Base-by-base conservation (phyloP, 2,113 vertebrate species). In the Cygnus atratus region DNA sequence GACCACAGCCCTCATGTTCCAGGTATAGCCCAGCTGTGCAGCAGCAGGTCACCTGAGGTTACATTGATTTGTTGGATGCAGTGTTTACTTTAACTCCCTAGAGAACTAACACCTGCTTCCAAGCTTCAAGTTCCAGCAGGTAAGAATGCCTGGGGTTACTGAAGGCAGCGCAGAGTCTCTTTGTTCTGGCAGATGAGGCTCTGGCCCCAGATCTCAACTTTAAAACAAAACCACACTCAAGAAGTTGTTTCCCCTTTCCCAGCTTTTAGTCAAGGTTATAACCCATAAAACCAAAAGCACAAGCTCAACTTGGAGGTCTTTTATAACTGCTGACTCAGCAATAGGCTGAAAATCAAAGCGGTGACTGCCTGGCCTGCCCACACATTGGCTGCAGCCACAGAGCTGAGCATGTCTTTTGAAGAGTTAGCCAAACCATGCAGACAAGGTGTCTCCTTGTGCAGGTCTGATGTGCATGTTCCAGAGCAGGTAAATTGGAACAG, bases 401-500 rank as follows among this genome's bases (percentile, higher is more conserved):
- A 52, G 22, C 59, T 44, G 55, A 78, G 65, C 7, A 0, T 37
- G 33, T 46, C 44, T 20, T 31, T 35, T 0, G 0, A 37, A 37
- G 31, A 21, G 0, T 43, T 22, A 50, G 35, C 66, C 50, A 71
- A 78, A 35, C 46, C 6, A 0, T 65, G 75, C 41, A n/a, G 58
- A 16, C 7, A 0, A 16, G 14, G 57, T 4, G 41, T 24, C 74
- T 66, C 74, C 22, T 16, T 33, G 6, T 0, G 19, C 22, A 29
- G 59, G 4, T 10, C 59, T n/a, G 37, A n/a, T 3, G 5, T 1
- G 10, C 44, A 7, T 7, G 3, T n/a, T 46, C 28, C 37, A 39
- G 33, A 39, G 61, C 67, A 48, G 55, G n/a, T 8, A n/a, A 28
- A 39, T 8, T 9, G 28, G 39, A 61, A 20, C 16, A 18, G 54